Evolutionary conservation across 2,113 vertebrate genomes (phyloP).

Genomic region (Cryptotis parvus): DNA sequence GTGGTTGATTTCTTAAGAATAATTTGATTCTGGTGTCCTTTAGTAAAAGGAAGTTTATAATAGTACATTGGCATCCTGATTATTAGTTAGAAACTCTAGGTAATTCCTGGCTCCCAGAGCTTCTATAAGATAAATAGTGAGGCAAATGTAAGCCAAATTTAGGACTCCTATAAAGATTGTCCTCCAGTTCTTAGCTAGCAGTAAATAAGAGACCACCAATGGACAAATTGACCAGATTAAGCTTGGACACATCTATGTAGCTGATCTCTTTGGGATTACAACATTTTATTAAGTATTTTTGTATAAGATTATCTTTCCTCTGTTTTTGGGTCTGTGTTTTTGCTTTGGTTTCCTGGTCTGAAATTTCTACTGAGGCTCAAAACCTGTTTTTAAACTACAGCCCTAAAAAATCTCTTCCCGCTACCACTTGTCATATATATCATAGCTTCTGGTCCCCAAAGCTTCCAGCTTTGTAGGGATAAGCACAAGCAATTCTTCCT

Average conservation of each 20-base stretch:
- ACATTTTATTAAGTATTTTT: conserved; percentile 13
- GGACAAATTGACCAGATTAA: background rate
- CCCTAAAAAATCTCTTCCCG: background rate
- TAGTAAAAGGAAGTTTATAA: background rate
- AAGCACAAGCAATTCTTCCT: background rate
- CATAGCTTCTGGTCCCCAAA: conserved; percentile 23
- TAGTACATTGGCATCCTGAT: background rate
- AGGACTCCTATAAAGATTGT: background rate
- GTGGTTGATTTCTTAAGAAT: no score
- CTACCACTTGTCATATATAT: background rate
- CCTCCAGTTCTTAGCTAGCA: background rate
- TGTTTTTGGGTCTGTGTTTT: background rate
- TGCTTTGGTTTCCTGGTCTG: conserved; percentile 33
- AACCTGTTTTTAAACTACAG: conserved; percentile 16
- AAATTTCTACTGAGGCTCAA: conserved; percentile 39
- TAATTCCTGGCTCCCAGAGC: background rate
- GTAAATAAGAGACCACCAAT: background rate
- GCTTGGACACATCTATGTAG: background rate
- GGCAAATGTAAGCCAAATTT: accelerated
- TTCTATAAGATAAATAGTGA: background rate
- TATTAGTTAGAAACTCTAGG: background rate
- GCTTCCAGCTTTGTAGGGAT: background rate
- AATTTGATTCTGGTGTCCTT: background rate
- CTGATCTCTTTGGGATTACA: background rate
- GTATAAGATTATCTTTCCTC: background rate